These are phyloP conservation scores for Hyperopisus bebe DNA, from an alignment of 2,113 vertebrate species.

Conservation along the genomic window DNA sequence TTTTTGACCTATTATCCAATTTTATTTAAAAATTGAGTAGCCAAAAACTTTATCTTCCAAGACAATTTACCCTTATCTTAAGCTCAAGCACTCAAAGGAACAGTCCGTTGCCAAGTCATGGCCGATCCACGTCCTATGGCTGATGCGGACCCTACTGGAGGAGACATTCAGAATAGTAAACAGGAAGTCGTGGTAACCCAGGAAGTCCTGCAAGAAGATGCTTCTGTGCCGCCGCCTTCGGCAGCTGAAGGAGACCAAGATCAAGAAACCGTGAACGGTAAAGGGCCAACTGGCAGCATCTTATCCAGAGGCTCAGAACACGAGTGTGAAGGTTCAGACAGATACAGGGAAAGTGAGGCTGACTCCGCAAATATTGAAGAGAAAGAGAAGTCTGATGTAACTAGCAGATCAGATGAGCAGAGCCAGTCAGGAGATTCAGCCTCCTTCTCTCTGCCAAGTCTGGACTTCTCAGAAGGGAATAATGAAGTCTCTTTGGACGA, in stretches of 20 bases:
- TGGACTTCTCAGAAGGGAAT: slow-evolving; percentile 49
- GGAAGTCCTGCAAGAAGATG: slow-evolving; percentile 18
- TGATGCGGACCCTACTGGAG: slow-evolving; percentile 25
- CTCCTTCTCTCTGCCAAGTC: slow-evolving; percentile 52
- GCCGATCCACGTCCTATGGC: slow-evolving; percentile 14
- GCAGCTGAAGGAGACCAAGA: neutral
- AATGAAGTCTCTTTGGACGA: slow-evolving; percentile 44
- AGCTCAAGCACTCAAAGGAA: neutral
- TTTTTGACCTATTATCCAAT: neutral
- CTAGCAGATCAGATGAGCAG: slow-evolving; percentile 41
- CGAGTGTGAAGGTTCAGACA: slow-evolving; percentile 32
- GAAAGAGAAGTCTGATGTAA: slow-evolving; percentile 38
- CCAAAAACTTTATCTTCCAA: neutral
- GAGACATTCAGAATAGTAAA: neutral
- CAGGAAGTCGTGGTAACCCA: neutral
- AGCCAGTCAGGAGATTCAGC: slow-evolving; percentile 47
- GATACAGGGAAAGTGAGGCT: slow-evolving; percentile 26
- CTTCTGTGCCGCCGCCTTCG: neutral
- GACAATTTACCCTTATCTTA: slow-evolving; percentile 9
- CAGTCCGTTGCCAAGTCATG: slow-evolving; percentile 31
- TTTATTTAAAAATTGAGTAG: neutral
- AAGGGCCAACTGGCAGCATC: neutral
- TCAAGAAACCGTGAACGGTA: neutral
- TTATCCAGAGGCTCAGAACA: slow-evolving; percentile 26
- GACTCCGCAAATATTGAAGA: slow-evolving; percentile 8